Evolutionary conservation across 2,113 vertebrate species (phyloP).

Genomic region (Sylvia atricapilla): DNA sequence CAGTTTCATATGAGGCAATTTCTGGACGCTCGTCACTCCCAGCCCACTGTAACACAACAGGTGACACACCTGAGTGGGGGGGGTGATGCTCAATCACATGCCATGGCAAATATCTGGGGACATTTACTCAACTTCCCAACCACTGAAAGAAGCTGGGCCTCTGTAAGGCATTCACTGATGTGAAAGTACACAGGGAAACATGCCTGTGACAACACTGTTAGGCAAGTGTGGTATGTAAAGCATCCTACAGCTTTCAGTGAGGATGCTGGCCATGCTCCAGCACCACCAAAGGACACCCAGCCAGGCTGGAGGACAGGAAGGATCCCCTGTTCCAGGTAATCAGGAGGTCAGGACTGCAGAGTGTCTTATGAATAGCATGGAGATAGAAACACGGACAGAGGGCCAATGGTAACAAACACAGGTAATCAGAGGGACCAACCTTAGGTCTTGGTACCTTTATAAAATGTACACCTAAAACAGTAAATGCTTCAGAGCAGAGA

Average conservation of each 20-base stretch:
- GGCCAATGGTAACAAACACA: background rate
- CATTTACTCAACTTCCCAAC: background rate
- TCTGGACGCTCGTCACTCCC: background rate
- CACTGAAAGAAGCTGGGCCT: background rate
- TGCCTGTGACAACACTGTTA: background rate
- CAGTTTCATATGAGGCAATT: background rate
- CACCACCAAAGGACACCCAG: background rate
- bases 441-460: background rate
- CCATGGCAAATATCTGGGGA: background rate
- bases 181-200: background rate
- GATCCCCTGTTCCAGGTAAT: background rate
- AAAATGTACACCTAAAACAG: background rate
- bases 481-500: background rate
- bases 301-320: background rate
- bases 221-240: background rate
- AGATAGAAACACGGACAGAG: fast-evolving
- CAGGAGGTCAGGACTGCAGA: background rate
- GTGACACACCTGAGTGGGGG: background rate
- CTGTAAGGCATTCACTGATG: background rate
- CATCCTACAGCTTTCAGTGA: background rate
- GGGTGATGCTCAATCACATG: no score
- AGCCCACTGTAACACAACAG: background rate
- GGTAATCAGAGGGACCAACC: background rate
- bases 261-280: background rate
- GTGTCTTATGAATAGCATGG: background rate